phyloP scores from a whole-genome alignment of 2,113 vertebrate species.

The Vicugna pacos region DNA sequence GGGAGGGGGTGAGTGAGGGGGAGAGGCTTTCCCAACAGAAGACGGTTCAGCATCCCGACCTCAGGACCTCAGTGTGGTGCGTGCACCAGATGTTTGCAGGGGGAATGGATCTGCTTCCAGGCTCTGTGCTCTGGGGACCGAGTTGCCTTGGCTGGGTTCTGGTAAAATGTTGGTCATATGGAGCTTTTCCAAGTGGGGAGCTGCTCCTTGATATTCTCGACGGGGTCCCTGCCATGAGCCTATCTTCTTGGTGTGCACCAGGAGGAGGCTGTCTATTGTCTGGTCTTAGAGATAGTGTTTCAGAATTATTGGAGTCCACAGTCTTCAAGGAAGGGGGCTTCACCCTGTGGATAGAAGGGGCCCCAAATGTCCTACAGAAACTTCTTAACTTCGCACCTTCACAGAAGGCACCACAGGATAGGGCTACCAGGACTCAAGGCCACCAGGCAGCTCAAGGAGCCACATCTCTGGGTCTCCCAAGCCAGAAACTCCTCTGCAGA shows the following conservation, averaged over 20 bases:
- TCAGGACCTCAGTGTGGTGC: neutral
- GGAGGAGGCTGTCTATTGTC: neutral
- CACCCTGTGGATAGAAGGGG: neutral
- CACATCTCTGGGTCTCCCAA: neutral
- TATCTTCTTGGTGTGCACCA: neutral
- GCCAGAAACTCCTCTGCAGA: neutral
- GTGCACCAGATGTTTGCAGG: slow-evolving; percentile 51
- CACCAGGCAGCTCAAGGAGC: neutral
- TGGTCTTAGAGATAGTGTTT: neutral
- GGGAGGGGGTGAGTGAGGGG: neutral
- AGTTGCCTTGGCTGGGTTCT: neutral
- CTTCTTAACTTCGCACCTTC: neutral
- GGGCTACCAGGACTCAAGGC: neutral
- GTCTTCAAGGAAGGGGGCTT: neutral
- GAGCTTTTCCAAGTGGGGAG: neutral
- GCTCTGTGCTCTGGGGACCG: neutral
- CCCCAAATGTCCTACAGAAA: neutral
- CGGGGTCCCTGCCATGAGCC: neutral
- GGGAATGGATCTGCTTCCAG: neutral
- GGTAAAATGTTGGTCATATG: neutral
- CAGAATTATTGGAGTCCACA: neutral
- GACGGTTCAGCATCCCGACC: neutral
- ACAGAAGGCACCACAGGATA: neutral
- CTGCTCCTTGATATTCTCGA: neutral
- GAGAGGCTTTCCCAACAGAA: neutral